These are phyloP conservation scores for Celastrina argiolus DNA, from an alignment of 2,888 invertebrate species.

Conservation along the genomic window DNA sequence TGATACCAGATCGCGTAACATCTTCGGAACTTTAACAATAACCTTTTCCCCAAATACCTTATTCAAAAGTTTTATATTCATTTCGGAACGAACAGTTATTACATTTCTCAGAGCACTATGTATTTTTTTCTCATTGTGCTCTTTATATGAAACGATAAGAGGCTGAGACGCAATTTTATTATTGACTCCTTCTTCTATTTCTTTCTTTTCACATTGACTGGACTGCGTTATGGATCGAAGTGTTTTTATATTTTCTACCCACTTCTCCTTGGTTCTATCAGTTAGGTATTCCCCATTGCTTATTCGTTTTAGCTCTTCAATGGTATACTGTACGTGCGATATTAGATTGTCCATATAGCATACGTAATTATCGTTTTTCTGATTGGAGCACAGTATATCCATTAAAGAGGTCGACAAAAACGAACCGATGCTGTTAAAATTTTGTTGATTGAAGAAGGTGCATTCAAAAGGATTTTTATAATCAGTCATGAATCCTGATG, in stretches of 20 bases:
- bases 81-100: constrained; percentile 58
- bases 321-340: constrained; percentile 58
- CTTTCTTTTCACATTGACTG: constrained; percentile 24
- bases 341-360: constrained; percentile 70
- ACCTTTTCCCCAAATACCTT: constrained; percentile 64
- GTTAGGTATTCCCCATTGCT: constrained; percentile 70
- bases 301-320: constrained; percentile 67
- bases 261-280: constrained; percentile 62
- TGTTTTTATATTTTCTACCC: constrained; percentile 44
- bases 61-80: constrained; percentile 59
- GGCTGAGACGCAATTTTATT: constrained; percentile 49
- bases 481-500: constrained; percentile 41
- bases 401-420: constrained; percentile 55
- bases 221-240: constrained; percentile 19
- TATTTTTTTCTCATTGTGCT: constrained; percentile 46
- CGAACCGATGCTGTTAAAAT: constrained; percentile 41
- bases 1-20: constrained; percentile 53
- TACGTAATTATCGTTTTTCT: constrained; percentile 60
- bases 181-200: constrained; percentile 25
- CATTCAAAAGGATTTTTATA: constrained; percentile 53
- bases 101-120: constrained; percentile 52
- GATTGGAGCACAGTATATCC: constrained; percentile 62
- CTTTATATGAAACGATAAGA: constrained; percentile 53
- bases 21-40: constrained; percentile 57
- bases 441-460: constrained; percentile 49